A percentile compares a stretch with the other conserved stretches of the same genome.
Evolutionary conservation across 2,888 invertebrate species (phyloP).

Genomic region (Oxytorus armatus): DNA sequence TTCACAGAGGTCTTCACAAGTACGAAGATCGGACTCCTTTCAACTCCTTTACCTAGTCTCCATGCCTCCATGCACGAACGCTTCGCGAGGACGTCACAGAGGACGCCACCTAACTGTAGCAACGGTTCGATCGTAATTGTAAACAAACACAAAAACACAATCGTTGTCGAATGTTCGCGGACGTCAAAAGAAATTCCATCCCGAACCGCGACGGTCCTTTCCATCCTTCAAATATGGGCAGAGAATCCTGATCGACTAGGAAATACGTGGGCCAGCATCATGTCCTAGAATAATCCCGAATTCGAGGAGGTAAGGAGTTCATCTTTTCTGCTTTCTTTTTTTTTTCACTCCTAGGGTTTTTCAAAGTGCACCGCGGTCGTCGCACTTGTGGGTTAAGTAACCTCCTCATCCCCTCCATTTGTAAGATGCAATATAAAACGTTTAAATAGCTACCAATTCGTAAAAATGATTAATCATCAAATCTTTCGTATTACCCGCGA

Average conservation of each 20-base stretch:
- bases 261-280: conserved; percentile 43
- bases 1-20: no score
- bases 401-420: background rate
- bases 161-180: no score
- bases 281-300: conserved; percentile 20
- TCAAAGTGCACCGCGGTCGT: conserved; percentile 7
- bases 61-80: no score
- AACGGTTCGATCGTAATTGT: conserved; percentile 72
- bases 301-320: conserved; percentile 41
- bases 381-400: conserved; percentile 35
- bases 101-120: conserved; percentile 58
- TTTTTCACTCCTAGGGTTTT: no score
- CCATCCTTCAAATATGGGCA: conserved; percentile 41
- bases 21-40: no score
- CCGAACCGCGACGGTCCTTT: conserved; percentile 43
- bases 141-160: conserved; percentile 83
- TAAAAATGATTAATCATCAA: background rate
- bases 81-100: background rate
- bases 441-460: background rate
- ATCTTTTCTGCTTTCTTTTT: background rate
- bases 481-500: background rate
- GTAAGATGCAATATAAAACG: background rate
- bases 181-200: conserved; percentile 78
- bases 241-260: conserved; percentile 12
- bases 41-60: no score